Evolutionary conservation across 1,140 invertebrate genomes (phyloP), one percentile per base, ranked within the genome.

Genomic region (Leptinotarsa defecta): DNA sequence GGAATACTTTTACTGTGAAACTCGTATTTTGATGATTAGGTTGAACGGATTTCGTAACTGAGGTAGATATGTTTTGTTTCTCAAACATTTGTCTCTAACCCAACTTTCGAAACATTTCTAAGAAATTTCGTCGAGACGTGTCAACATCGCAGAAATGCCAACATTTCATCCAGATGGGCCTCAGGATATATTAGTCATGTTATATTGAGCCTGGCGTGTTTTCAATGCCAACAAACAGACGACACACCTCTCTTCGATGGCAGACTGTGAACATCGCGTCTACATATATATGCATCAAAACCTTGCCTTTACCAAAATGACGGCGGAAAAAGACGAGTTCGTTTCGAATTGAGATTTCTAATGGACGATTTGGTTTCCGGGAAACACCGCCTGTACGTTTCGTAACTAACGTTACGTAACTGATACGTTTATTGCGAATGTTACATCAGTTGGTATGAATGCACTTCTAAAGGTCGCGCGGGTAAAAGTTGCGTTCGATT

Each of bases 101-200:
- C 34, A 43, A 43, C 34, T 43, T 43, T 43, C 2, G 34, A 43
- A 11, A 11, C 34, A n/a, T 57, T 57, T 57, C n/a, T 15, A n/a
- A n/a, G 52, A 57, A 57, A 19, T 65, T 65, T 65, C 20, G 43
- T 43, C 34, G 27, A 19, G 22, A 70, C 13, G 68, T 61, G 70
- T 22, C 70, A 72, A 72, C 70, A 52, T 22, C 52, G 49, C 70
- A 24, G 15, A 81, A 79, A 79, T 82, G 81, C 81, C 81, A 79
- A 69, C 65, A 82, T 80, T 82, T 78, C 81, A 81, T 81, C 79
- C 80, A 82, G 80, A 82, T 81, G 80, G 81, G 80, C 81, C 80
- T 78, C 82, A 79, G 80, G 81, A 83, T 83, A 82, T 83, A 82
- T 83, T 83, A 83, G 80, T 83, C 82, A 83, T 80, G 78, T 83